These are phyloP conservation scores for Alectura lathami DNA, from an alignment of 2,113 vertebrate genomes.

Conservation along the genomic window DNA sequence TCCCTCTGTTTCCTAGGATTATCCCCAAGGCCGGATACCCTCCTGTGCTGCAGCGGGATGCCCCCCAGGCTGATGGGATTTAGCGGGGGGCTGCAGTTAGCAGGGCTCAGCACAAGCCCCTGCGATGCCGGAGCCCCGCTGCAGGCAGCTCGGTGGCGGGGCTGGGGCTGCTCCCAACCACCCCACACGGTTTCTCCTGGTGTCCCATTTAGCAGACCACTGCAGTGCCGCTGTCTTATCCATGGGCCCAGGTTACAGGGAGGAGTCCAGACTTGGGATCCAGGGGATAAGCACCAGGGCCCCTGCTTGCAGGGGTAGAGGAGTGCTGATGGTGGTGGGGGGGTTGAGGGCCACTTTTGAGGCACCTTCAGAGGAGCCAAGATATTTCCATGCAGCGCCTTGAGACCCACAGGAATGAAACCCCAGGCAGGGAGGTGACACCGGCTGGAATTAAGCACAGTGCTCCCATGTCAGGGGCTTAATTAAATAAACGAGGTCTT, in stretches of 20 bases:
- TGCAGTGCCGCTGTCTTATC: background rate
- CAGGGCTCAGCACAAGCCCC: conserved; percentile 24
- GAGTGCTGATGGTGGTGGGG: no score
- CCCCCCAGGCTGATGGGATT: background rate
- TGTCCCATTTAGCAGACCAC: background rate
- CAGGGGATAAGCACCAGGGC: background rate
- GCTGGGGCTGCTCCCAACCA: background rate
- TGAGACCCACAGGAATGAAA: background rate
- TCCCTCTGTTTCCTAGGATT: background rate
- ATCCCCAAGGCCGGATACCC: background rate
- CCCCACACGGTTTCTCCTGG: background rate
- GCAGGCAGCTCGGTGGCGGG: background rate
- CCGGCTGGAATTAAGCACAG: background rate
- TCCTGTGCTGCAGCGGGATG: background rate
- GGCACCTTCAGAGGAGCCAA: background rate
- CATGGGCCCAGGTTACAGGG: background rate
- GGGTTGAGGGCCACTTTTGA: background rate
- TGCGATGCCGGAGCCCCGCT: no score
- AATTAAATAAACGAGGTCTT: background rate
- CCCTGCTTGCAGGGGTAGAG: background rate
- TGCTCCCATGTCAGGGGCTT: background rate
- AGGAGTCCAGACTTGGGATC: background rate
- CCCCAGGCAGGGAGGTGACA: background rate
- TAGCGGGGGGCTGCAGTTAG: conserved; percentile 40
- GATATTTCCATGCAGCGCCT: background rate